phyloP scores from a whole-genome alignment of 2,888 invertebrate species.

The Shargacucullia verbasci region DNA sequence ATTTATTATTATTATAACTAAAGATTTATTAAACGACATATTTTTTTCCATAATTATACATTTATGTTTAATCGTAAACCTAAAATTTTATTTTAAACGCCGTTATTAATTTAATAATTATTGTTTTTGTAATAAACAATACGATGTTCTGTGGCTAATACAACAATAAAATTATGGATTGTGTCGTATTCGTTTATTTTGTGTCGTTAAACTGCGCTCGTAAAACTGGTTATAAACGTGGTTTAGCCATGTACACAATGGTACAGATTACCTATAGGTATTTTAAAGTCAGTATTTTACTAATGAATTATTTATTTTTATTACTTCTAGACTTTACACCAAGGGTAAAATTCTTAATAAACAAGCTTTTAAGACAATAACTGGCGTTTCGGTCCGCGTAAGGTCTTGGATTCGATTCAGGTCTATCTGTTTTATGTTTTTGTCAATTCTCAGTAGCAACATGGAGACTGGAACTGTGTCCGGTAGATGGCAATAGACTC shows the following conservation, averaged over 20 bases:
- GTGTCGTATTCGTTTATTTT: conserved; percentile 20
- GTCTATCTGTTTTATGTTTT: no score
- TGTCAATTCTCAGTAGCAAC: no score
- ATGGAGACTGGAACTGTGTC: no score
- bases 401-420: no score
- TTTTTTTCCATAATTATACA: conserved; percentile 54
- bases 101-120: conserved; percentile 55
- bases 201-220: conserved; percentile 20
- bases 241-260: not conserved
- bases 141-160: conserved; percentile 28
- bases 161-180: conserved; percentile 29
- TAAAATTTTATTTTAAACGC: conserved; percentile 49
- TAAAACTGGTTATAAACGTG: conserved; percentile 22
- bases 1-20: conserved; percentile 72
- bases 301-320: no score
- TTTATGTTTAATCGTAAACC: conserved; percentile 55
- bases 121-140: conserved; percentile 51
- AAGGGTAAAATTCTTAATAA: no score
- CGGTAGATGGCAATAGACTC: no score
- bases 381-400: no score
- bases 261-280: no score
- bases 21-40: conserved; percentile 61
- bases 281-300: no score
- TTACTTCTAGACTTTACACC: no score
- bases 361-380: no score